Base-by-base conservation (phyloP, 2,888 invertebrate genomes). In the Aleiodes testaceus region DNA sequence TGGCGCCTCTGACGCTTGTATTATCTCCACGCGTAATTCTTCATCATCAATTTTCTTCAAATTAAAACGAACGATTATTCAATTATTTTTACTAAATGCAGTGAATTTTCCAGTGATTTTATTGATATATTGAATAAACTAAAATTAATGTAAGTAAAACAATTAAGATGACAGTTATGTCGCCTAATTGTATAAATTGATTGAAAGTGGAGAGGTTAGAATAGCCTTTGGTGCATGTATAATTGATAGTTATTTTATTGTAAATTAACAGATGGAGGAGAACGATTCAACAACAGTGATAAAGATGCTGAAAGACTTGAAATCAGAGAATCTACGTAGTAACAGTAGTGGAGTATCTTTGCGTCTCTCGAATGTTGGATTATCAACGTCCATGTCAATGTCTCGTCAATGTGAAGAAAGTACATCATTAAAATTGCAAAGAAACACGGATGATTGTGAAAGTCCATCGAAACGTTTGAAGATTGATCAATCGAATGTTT, bases 251-350 rank as follows among this genome's bases (percentile, higher is more conserved):
- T 1, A 59, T 30, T 36, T 42, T 18, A 36, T 26, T 26, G 3
- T 9, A 6, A 9, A 9, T 36, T 36, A 9, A 11, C 22, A 86
- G 83, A 87, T 87, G 87, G 79, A 78, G 52, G 79, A 83, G 20
- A 78, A 84, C 6, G 87, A 84, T 80, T 86, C 87, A 16, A 85
- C 87, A 9, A 81, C 84, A 70, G 79, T 86, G 1, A 83, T 84
- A 1, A 83, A 86, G 79, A 86, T 87, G 84, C 81, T 87, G 14
- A 82, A 85, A 52, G 85, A 87, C 67, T 72, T 87, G 22, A 81
- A 82, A 68, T 84, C 85, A 6, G 78, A 81, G 12, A 73, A 70
- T n/a, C 81, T 79, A 71, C 80, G 79, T 52, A 74, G 76, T 6
- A 79, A 75, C 14, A 79, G 77, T 61, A 79, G 77, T 61, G 70